These are phyloP conservation scores for Dendronephthya gigantea DNA, from an alignment of 64 coral and sea anemone species.

Conservation along the genomic window DNA sequence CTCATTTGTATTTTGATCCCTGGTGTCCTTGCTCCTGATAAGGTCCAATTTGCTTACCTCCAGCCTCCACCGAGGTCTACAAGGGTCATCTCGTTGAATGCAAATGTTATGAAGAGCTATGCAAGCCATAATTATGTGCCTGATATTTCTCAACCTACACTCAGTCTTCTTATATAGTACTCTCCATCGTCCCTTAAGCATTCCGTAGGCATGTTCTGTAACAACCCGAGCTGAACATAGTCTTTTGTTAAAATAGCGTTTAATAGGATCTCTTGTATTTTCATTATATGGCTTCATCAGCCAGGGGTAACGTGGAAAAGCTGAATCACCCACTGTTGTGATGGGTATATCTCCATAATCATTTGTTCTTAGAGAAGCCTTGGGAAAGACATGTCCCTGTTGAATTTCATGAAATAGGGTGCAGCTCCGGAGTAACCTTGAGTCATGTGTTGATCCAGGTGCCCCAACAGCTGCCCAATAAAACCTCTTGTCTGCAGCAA, in stretches of 20 bases:
- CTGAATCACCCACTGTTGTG: conserved; percentile 27
- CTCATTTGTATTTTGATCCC: conserved; percentile 25
- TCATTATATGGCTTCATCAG: conserved; percentile 35
- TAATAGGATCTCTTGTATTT: conserved; percentile 22
- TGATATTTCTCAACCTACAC: not conserved
- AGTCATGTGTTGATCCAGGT: not conserved
- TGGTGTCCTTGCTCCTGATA: conserved; percentile 39
- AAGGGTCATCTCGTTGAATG: not conserved
- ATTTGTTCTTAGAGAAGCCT: not conserved
- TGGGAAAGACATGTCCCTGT: conserved; percentile 6
- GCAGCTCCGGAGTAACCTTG: not conserved
- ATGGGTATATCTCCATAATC: not conserved
- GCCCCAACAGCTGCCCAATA: not conserved
- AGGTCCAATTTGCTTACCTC: conserved; percentile 35
- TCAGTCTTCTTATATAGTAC: not conserved
- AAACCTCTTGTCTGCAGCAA: conserved; percentile 24
- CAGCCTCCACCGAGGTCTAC: conserved; percentile 18
- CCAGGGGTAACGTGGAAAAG: conserved; percentile 20
- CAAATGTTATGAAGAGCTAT: not conserved
- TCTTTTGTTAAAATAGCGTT: conserved; percentile 31
- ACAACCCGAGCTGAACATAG: conserved; percentile 31
- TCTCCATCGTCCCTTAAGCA: conserved; percentile 48
- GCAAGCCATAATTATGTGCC: not conserved
- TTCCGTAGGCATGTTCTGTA: conserved; percentile 45
- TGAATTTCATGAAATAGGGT: conserved; percentile 3